phyloP scores from a whole-genome alignment of 2,113 vertebrate species.

The Cololabis saira region DNA sequence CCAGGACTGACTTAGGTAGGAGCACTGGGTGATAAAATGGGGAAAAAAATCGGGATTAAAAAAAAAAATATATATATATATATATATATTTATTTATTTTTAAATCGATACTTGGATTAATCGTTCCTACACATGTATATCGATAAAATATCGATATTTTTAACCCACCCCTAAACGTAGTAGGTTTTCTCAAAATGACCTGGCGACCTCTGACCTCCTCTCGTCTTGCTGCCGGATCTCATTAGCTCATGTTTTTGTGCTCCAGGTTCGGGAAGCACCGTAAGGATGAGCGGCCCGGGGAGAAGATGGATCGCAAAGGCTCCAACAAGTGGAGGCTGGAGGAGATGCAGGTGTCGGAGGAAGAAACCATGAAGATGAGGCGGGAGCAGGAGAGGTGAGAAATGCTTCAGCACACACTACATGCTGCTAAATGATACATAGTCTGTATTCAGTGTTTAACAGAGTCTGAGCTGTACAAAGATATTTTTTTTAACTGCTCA shows the following conservation, averaged over 20 bases:
- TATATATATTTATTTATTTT: too few relatives aligned
- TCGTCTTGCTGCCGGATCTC: not conserved
- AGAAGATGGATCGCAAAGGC: conserved; percentile 87
- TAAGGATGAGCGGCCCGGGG: conserved; percentile 92
- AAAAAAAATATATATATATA: too few relatives aligned
- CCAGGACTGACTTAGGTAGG: too few relatives aligned
- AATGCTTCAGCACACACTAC: not conserved
- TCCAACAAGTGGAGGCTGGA: conserved; percentile 90
- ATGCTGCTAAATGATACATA: not conserved
- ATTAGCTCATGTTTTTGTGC: not conserved
- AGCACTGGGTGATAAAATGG: too few relatives aligned
- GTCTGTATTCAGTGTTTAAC: too few relatives aligned
- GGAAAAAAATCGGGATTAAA: too few relatives aligned
- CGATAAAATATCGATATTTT: too few relatives aligned
- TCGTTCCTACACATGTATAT: too few relatives aligned
- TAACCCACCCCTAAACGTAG: too few relatives aligned
- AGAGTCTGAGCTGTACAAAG: too few relatives aligned
- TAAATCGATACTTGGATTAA: too few relatives aligned
- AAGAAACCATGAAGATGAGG: conserved; percentile 94
- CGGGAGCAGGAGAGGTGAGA: conserved; percentile 94
- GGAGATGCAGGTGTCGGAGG: conserved; percentile 91
- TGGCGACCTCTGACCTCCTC: not conserved
- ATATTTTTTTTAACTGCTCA: too few relatives aligned
- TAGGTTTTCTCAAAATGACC: not conserved
- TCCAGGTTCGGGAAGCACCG: conserved; percentile 97